Evolutionary conservation across 2,797 vertebrate genomes (phyloP).

Genomic region (Gastrophryne carolinensis): DNA sequence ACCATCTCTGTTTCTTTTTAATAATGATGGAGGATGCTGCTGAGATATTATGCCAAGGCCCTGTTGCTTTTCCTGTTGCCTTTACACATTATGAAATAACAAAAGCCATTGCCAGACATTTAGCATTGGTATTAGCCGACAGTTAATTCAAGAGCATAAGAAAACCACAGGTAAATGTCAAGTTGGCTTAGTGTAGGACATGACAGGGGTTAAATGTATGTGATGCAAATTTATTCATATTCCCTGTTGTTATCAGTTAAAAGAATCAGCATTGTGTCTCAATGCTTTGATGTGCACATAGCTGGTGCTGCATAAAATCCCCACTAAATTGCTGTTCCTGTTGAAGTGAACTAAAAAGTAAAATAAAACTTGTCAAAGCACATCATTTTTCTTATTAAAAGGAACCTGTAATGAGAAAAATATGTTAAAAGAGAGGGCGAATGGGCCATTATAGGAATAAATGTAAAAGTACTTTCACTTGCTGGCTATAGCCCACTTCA

Average conservation of each 20-base stretch:
- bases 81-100: not conserved
- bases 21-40: too few relatives aligned
- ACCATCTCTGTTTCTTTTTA: too few relatives aligned
- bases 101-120: not conserved
- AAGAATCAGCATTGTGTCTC: constrained; percentile 1
- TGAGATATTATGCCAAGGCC: not conserved
- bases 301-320: not conserved
- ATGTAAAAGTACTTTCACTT: too few relatives aligned
- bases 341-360: not conserved
- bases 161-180: constrained; percentile 8
- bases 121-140: not conserved
- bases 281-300: constrained; percentile 13
- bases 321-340: not conserved
- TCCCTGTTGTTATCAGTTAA: constrained; percentile 11
- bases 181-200: not conserved
- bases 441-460: too few relatives aligned
- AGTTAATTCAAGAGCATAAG: not conserved
- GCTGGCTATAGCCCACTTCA: too few relatives aligned
- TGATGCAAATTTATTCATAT: constrained; percentile 4
- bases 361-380: not conserved
- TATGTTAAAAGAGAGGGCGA: too few relatives aligned
- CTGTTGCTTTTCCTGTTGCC: too few relatives aligned
- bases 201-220: not conserved
- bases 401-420: too few relatives aligned
- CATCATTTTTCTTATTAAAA: too few relatives aligned